Conservation (phyloP, 1,140 invertebrate genomes). For the Pogonognathellus flavescens region DNA sequence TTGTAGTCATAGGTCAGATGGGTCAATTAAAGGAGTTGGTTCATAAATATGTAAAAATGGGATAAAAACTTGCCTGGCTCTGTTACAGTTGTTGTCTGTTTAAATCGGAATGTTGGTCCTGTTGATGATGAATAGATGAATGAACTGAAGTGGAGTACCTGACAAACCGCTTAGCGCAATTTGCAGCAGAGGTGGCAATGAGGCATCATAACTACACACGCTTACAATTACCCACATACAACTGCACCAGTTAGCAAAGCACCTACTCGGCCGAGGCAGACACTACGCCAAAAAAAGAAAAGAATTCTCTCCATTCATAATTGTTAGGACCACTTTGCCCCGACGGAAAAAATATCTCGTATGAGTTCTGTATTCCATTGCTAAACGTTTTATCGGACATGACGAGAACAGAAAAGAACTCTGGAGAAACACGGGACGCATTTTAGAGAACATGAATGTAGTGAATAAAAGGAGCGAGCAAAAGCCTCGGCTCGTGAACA, state of each 20-base stretch:
- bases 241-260: neutral
- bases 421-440: neutral
- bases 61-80: slow-evolving; percentile 7
- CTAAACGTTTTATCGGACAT: neutral
- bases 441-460: neutral
- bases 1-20: neutral
- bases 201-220: neutral
- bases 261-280: neutral
- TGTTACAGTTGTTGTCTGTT: slow-evolving; percentile 11
- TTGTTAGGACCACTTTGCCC: neutral
- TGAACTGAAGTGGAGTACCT: slow-evolving; percentile 31
- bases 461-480: neutral
- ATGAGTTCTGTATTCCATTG: neutral
- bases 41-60: neutral
- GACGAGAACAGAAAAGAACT: neutral
- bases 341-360: neutral
- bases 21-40: neutral
- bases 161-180: slow-evolving; percentile 4
- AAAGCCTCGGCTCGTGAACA: neutral
- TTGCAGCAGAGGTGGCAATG: slow-evolving; percentile 11
- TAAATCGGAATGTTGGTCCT: slow-evolving; percentile 22
- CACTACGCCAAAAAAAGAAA: neutral
- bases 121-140: slow-evolving; percentile 45
- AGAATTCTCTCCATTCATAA: slow-evolving; percentile 13
- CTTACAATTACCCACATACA: neutral